phyloP scores from a whole-genome alignment of 2,888 invertebrate genomes.

The Drosophila fungiperda region DNA sequence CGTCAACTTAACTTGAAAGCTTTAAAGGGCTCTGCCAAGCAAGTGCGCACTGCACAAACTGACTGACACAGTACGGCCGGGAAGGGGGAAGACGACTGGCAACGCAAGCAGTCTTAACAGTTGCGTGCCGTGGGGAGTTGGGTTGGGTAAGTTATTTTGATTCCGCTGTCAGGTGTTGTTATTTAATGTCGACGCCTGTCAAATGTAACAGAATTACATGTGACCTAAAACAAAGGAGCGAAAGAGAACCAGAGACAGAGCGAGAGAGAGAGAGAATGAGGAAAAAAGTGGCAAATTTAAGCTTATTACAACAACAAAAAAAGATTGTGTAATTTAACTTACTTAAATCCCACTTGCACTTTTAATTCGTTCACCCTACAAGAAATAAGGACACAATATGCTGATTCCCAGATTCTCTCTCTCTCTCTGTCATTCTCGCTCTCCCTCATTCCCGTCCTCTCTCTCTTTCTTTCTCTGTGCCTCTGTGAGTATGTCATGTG shows the following conservation, averaged over 20 bases:
- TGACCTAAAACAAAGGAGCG: slow-evolving; percentile 55
- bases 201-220: slow-evolving; percentile 66
- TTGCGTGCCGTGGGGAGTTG: not conserved
- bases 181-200: slow-evolving; percentile 72
- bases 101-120: slow-evolving; percentile 12
- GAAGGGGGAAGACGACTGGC: not conserved
- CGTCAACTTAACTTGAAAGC: slow-evolving; percentile 37
- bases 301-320: not conserved
- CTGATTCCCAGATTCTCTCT: not conserved
- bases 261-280: not conserved
- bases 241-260: not conserved
- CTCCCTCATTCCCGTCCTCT: no score
- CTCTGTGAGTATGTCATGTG: not conserved
- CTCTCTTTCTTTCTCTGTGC: not conserved
- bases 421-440: not conserved
- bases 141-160: slow-evolving; percentile 24
- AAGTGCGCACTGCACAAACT: slow-evolving; percentile 4
- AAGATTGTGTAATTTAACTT: not conserved
- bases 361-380: not conserved
- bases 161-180: slow-evolving; percentile 64
- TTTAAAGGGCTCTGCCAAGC: slow-evolving; percentile 29
- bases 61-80: not conserved
- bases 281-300: not conserved
- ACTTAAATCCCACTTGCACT: not conserved
- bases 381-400: not conserved